phyloP scores from a whole-genome alignment of 2,797 vertebrate genomes.

The Spheniscus humboldti region DNA sequence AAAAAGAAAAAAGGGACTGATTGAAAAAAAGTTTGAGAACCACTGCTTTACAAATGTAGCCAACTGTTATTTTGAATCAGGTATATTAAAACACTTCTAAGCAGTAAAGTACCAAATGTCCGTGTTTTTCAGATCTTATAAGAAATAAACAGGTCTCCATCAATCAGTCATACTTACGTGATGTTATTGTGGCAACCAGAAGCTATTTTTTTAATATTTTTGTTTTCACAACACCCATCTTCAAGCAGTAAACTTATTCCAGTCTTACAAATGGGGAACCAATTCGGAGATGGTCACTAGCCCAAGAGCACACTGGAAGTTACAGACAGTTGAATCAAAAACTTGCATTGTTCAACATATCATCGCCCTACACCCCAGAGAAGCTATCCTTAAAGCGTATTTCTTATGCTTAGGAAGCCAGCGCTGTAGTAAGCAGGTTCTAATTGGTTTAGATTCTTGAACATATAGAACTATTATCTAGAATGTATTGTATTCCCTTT shows the following conservation, averaged over 20 bases:
- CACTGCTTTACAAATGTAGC: neutral
- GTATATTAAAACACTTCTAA: neutral
- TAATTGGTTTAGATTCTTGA: neutral
- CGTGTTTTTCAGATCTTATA: neutral
- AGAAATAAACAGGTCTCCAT: neutral
- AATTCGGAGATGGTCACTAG: neutral
- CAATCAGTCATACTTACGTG: neutral
- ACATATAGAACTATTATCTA: neutral
- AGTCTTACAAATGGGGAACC: neutral
- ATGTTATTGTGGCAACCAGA: neutral
- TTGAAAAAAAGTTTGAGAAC: neutral
- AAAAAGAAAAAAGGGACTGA: neutral
- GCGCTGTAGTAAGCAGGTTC: neutral
- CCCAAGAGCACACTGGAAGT: neutral
- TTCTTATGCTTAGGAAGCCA: neutral
- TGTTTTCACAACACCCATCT: neutral
- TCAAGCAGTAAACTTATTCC: neutral
- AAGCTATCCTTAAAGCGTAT: neutral
- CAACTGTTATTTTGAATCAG: neutral
- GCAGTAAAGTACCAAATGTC: neutral
- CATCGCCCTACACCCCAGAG: neutral
- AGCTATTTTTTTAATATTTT: neutral
- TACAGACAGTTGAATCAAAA: neutral
- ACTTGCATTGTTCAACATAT: neutral
- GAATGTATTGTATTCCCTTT: neutral